phyloP scores from a whole-genome alignment of 2,113 vertebrate species.

The Eudyptes chrysolophus region DNA sequence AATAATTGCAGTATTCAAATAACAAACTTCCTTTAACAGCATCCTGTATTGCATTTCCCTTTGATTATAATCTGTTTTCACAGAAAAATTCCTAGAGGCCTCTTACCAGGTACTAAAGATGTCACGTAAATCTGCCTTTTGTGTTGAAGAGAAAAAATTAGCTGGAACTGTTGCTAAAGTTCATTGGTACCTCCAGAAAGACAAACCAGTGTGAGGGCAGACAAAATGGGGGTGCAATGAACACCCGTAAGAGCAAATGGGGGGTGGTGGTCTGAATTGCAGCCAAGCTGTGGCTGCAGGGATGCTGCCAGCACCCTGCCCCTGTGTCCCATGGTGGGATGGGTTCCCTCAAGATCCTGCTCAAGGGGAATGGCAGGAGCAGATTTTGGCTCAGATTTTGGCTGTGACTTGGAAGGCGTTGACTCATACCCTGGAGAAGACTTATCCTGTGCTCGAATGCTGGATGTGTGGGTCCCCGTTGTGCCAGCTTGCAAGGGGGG shows the following conservation, averaged over 20 bases:
- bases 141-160: neutral
- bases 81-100: neutral
- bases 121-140: neutral
- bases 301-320: neutral
- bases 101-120: neutral
- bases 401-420: neutral
- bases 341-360: neutral
- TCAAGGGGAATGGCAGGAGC: neutral
- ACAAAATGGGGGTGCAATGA: neutral
- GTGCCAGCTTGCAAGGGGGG: neutral
- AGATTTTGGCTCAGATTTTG: neutral
- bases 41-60: neutral
- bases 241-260: rapidly evolving
- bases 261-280: neutral
- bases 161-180: neutral
- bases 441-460: neutral
- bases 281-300: neutral
- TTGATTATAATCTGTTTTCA: neutral
- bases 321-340: neutral
- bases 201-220: neutral
- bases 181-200: neutral
- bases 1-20: slow-evolving; percentile 2
- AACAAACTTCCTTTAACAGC: neutral
- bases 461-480: rapidly evolving
- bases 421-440: neutral